Evolutionary conservation across 1,140 invertebrate genomes (phyloP).

Genomic region (Mycetomoellerius zeteki): DNA sequence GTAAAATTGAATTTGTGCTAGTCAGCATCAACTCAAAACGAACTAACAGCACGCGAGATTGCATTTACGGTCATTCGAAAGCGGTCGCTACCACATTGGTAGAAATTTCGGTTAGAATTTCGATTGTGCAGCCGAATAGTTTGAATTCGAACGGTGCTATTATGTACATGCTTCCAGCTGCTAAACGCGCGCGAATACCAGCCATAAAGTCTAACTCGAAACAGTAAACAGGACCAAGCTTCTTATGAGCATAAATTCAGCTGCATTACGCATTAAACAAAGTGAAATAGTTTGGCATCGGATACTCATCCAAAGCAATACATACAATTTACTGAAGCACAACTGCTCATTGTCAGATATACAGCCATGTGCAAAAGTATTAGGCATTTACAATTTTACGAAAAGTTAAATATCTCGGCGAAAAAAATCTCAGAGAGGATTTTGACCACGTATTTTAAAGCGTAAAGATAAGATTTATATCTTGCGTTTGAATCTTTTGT

Average conservation of each 20-base stretch:
- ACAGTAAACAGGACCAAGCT: constrained; percentile 70
- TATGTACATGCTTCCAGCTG: constrained; percentile 47
- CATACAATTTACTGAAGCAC: not conserved
- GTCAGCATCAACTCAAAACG: constrained; percentile 64
- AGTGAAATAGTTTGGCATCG: constrained; percentile 66
- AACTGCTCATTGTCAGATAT: not conserved
- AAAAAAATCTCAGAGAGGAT: too few relatives aligned
- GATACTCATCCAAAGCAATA: constrained; percentile 22
- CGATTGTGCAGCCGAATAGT: constrained; percentile 68
- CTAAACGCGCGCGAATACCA: constrained; percentile 67
- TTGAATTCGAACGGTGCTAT: constrained; percentile 63
- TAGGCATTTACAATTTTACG: too few relatives aligned
- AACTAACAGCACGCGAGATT: constrained; percentile 68
- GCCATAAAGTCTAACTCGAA: constrained; percentile 69
- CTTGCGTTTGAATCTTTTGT: too few relatives aligned
- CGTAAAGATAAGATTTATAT: too few relatives aligned
- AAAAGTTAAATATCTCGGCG: too few relatives aligned
- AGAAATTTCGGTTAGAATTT: constrained; percentile 64
- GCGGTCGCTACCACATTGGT: not conserved
- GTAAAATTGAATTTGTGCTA: constrained; percentile 71
- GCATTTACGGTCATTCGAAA: constrained; percentile 58
- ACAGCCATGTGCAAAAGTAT: not conserved
- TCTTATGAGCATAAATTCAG: constrained; percentile 69
- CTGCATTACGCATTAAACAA: constrained; percentile 41
- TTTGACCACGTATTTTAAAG: too few relatives aligned